Evolutionary conservation across 2,888 invertebrate species (phyloP).

Genomic region (Drosophila kokeensis): DNA sequence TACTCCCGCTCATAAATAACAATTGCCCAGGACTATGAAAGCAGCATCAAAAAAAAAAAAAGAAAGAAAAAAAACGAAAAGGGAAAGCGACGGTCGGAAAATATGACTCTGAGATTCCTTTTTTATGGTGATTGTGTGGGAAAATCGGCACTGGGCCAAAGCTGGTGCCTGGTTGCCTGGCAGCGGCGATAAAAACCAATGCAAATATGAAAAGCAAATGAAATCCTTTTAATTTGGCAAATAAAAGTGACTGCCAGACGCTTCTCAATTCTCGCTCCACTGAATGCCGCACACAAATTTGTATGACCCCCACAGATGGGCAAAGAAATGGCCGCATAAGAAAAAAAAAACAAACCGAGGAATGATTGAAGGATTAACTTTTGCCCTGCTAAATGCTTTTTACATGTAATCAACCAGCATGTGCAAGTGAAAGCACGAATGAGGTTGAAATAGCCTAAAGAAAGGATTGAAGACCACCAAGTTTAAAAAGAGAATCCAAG

Average conservation of each 20-base stretch:
- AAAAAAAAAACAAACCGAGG: neutral
- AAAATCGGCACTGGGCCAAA: slow-evolving; percentile 57
- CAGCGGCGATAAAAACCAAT: slow-evolving; percentile 59
- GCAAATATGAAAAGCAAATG: slow-evolving; percentile 74
- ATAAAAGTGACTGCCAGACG: slow-evolving; percentile 64
- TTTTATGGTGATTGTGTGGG: slow-evolving; percentile 76
- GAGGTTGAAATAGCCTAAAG: slow-evolving; percentile 12
- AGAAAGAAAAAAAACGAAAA: neutral
- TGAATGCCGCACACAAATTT: slow-evolving; percentile 30
- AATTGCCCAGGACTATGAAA: slow-evolving; percentile 60
- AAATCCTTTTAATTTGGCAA: slow-evolving; percentile 79
- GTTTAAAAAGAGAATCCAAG: slow-evolving; percentile 18
- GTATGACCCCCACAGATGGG: slow-evolving; percentile 23
- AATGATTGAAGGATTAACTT: slow-evolving; percentile 53
- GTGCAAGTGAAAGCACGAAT: slow-evolving; percentile 37
- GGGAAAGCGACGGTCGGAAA: slow-evolving; percentile 30
- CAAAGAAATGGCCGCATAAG: slow-evolving; percentile 15
- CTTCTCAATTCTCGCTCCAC: slow-evolving; percentile 7
- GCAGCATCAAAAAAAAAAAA: neutral
- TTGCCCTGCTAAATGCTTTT: slow-evolving; percentile 36
- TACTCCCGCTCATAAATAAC: slow-evolving; percentile 66
- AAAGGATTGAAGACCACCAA: slow-evolving; percentile 1
- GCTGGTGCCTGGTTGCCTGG: slow-evolving; percentile 14
- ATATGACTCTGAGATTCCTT: slow-evolving; percentile 64
- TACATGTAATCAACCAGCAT: slow-evolving; percentile 26